Percentiles rank a stretch among this genome's conserved stretches.
Evolutionary conservation across 2,888 invertebrate genomes (phyloP).

Genomic region (Nasonovia ribisnigri): DNA sequence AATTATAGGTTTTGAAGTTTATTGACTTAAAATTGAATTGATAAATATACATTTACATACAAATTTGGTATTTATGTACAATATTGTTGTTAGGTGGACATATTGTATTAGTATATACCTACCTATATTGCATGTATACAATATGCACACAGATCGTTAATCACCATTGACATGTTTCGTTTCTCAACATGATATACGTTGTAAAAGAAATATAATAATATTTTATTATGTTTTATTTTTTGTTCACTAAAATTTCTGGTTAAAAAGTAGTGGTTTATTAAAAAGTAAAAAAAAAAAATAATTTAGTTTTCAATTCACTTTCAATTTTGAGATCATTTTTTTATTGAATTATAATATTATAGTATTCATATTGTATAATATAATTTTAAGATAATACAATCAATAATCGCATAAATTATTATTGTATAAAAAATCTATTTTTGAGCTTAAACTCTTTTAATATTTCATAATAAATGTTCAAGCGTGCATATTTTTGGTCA

Average conservation of each 20-base stretch:
- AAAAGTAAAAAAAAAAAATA: not conserved
- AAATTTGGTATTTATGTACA: not conserved
- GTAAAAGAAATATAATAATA: not conserved
- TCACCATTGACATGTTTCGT: not conserved
- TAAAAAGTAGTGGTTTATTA: not conserved
- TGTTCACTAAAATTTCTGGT: not conserved
- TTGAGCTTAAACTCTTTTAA: not conserved
- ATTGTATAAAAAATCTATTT: not conserved
- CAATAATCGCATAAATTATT: not conserved
- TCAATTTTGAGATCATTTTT: not conserved
- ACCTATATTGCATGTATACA: not conserved
- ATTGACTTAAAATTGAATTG: not conserved
- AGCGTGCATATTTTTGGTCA: not conserved
- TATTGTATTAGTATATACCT: not conserved
- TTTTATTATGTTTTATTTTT: not conserved
- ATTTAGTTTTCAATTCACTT: not conserved
- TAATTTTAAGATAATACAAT: not conserved
- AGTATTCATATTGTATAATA: too few species aligned
- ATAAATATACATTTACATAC: not conserved
- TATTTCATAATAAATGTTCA: not conserved
- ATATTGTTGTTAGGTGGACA: not conserved
- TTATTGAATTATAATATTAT: not conserved
- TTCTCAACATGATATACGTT: not conserved
- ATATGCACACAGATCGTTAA: not conserved
- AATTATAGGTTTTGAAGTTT: not conserved